A percentile compares a stretch with the other conserved stretches of the same genome.
Conservation (phyloP, 2,797 vertebrate genomes). For the Chrosomus eos region DNA sequence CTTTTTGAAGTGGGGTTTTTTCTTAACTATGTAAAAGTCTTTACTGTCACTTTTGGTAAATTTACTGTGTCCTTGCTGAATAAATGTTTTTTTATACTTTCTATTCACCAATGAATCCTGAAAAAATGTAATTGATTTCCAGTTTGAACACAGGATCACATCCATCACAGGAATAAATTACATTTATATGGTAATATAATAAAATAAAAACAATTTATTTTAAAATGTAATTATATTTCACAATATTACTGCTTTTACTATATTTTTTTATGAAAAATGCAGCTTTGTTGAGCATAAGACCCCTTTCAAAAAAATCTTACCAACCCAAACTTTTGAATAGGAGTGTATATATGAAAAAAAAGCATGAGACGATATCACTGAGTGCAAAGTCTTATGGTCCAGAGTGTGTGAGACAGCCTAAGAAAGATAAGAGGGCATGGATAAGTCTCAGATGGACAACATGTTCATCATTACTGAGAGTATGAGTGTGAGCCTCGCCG, state of each 20-base stretch:
- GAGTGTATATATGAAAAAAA: background rate
- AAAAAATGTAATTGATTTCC: background rate
- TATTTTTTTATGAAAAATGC: background rate
- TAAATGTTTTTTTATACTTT: background rate
- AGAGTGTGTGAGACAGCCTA: background rate
- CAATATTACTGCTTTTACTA: background rate
- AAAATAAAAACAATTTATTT: background rate
- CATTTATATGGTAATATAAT: background rate
- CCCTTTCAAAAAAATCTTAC: background rate
- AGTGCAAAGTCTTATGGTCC: background rate
- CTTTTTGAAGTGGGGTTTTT: too few relatives aligned
- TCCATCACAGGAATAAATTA: background rate
- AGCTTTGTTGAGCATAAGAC: background rate
- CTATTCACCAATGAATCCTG: background rate
- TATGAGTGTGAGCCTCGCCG: background rate
- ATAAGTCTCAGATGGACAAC: slow-evolving; percentile 23
- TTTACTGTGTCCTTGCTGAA: too few relatives aligned
- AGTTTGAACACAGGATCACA: too few relatives aligned
- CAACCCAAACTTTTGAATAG: background rate
- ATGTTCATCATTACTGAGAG: slow-evolving; percentile 39
- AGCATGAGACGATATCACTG: background rate
- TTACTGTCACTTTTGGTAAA: too few relatives aligned
- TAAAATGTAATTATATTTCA: background rate
- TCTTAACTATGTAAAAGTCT: too few relatives aligned
- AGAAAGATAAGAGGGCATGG: slow-evolving; percentile 26